Evolutionary conservation across 2,113 vertebrate genomes (phyloP), one percentile per base, ranked within the genome.

Genomic region (Chaetops frenatus): DNA sequence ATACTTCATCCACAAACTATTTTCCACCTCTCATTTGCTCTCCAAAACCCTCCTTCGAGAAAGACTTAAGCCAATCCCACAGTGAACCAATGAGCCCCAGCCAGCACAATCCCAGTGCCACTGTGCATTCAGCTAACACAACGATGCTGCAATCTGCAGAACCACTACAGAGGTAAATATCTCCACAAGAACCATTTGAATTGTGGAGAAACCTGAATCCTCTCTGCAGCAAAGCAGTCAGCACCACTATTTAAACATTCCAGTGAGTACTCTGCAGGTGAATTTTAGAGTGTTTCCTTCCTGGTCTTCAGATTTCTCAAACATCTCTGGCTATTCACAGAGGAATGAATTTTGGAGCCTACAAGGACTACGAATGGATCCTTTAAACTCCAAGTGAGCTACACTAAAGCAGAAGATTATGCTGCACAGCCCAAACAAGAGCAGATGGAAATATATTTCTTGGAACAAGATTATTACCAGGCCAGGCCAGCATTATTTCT

Each of bases 251-350:
- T 67, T 45, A 62, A 89, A 87, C 42, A 70, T 31, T 50, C 33
- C 27, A 64, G 36, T 0, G 0, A 73, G 11, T 6, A 50, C 7
- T 53, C 45, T 45, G 40, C 36, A 86, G 57, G 45, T 1, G 2
- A 86, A 61, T 83, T 73, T 61, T 28, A 21, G 29, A 45, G 11
- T 4, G 25, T 23, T 23, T 80, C 19, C 40, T 77, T 36, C 28
- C 20, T n/a, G 13, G 45, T 64, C 48, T 78, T 93, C 47, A 66
- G 25, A 31, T 9, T 87, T 71, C 42, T 61, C 42, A 79, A 62
- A 74, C 18, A 86, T 40, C 64, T 22, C 53, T 23, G 36, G 14
- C 13, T 86, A 44, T 54, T 58, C 1, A 0, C 15, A 56, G 33
- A 66, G 21, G 38, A 85, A 91, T 9, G 9, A 77, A 95, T 61